A percentile compares a stretch with the other conserved stretches of the same genome.
Evolutionary conservation across 23 tunicate genomes (phyloP).

Genomic region (Styela plicata): DNA sequence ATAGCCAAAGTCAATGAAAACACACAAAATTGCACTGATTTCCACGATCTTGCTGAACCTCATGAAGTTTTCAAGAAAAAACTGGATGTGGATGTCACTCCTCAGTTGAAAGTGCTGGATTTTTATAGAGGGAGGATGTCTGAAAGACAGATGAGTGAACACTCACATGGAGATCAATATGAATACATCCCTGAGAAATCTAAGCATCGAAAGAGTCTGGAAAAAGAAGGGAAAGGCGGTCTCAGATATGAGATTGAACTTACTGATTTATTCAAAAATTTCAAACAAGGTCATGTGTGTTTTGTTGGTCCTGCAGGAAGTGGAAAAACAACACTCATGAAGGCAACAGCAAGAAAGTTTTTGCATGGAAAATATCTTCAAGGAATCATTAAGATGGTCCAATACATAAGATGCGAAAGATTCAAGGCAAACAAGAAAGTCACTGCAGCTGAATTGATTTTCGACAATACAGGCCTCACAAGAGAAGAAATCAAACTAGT

Average conservation of each 20-base stretch:
- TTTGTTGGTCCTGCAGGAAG: background rate
- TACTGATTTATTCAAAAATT: background rate
- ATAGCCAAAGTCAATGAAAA: background rate
- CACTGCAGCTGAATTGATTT: background rate
- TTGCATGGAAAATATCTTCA: background rate
- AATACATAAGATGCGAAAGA: background rate
- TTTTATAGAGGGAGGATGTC: background rate
- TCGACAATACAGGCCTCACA: constrained; percentile 1
- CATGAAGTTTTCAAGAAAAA: background rate
- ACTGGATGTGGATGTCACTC: background rate
- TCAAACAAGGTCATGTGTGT: background rate
- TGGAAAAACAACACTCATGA: background rate
- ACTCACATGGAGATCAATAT: too few relatives aligned
- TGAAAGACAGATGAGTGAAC: too few relatives aligned
- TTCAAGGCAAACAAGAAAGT: background rate
- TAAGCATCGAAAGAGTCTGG: background rate
- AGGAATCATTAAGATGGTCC: background rate
- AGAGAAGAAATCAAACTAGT: background rate
- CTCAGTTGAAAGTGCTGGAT: background rate
- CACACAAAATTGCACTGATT: background rate
- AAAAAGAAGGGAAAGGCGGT: background rate
- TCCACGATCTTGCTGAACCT: background rate
- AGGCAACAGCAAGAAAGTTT: background rate
- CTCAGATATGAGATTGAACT: background rate
- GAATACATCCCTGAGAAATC: background rate